Percentiles rank a stretch among this genome's conserved stretches.
Evolutionary conservation across 2,888 invertebrate species (phyloP).

Genomic region (Sinohyriopsis cumingii): DNA sequence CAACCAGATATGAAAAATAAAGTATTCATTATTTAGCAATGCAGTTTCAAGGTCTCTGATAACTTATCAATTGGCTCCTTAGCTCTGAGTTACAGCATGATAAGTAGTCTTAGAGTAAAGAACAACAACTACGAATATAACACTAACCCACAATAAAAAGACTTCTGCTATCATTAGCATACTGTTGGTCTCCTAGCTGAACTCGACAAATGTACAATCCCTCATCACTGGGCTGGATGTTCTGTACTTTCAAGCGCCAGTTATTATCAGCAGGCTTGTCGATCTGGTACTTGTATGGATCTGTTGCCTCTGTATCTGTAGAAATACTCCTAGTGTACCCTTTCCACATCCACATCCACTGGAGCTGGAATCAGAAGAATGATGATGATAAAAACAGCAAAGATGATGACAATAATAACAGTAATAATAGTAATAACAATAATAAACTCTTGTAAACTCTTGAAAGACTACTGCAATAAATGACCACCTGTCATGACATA

Average conservation of each 20-base stretch:
- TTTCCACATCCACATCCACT: conserved; percentile 36
- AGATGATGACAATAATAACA: background rate
- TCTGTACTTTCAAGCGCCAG: conserved; percentile 61
- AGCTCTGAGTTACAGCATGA: too few relatives aligned
- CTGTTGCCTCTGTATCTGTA: conserved; percentile 49
- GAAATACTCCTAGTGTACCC: conserved; percentile 41
- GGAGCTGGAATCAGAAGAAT: conserved; percentile 24
- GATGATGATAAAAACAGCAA: background rate
- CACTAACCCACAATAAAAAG: background rate
- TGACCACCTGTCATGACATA: background rate
- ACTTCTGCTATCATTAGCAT: conserved; percentile 42
- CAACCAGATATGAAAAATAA: too few relatives aligned
- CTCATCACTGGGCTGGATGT: conserved; percentile 54
- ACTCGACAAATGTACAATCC: conserved; percentile 59
- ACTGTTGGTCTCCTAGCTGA: conserved; percentile 52
- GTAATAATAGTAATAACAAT: background rate
- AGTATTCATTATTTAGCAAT: too few relatives aligned
- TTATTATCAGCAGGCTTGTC: conserved; percentile 59
- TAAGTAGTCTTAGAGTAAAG: too few relatives aligned
- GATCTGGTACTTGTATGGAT: conserved; percentile 59
- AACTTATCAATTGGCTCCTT: too few relatives aligned
- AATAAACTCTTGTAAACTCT: background rate
- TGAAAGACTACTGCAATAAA: background rate
- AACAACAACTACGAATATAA: too few relatives aligned
- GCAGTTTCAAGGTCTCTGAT: too few relatives aligned